Evolutionary conservation across 2,888 invertebrate genomes (phyloP), one percentile per base, ranked within the genome.

Genomic region (Drosophila glabriapex): DNA sequence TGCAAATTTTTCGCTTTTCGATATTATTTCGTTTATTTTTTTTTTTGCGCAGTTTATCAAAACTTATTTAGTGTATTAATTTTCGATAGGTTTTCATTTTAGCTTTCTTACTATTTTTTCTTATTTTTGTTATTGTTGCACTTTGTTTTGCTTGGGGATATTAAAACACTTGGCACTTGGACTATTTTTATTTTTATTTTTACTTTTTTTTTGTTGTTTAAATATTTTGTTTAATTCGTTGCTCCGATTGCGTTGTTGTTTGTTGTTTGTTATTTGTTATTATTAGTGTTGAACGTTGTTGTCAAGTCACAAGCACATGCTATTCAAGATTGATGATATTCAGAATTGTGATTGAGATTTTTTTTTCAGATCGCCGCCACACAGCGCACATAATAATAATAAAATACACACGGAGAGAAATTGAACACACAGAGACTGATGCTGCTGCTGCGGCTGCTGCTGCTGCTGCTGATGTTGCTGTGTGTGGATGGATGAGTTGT

Each of bases 271-370:
- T 49, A 39, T 50, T 58, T 62, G 58, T 55, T 56, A 16, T 65
- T 62, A 33, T 56, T 63, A 58, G 71, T 66, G 73, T 55, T 55
- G 68, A 58, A 55, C 49, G 66, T 67, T 54, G 43, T 64, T 37
- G 43, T 53, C 53, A 46, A 46, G 68, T 68, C 68, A 67, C 67
- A 68, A 68, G 49, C 46, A 54, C 54, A 68, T 35, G 54, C 25
- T 37, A 60, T 60, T 43, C 52, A 61, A 54, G 53, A 55, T 52
- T 66, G 29, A 56, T 72, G 66, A 62, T 49, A 56, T 72, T 61
- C 54, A 41, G 71, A 67, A 72, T 73, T 83, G 69, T 76, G 78
- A 65, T 80, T 83, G 74, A 59, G 74, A 76, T 79, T 78, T 56
- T 35, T 55, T 35, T 43, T 68, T 67, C 68, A 54, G 62, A 72